Base-by-base conservation (phyloP, 2,113 vertebrate genomes). In the Cervus canadensis region DNA sequence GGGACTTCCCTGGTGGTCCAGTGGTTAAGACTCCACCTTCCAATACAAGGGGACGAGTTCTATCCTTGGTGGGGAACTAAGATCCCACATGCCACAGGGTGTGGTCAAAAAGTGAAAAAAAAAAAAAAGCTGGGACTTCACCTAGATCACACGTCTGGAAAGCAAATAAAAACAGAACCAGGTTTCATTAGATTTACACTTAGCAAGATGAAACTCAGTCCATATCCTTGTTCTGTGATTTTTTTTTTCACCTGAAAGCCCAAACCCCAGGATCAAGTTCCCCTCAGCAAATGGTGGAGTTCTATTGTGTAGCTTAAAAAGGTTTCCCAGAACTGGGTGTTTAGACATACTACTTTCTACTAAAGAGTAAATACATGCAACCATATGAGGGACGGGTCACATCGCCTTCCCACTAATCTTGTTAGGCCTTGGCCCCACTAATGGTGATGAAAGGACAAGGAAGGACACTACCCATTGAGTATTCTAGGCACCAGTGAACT, bases 81-180 rank as follows among this genome's bases (percentile, higher is more conserved):
- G 71, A 43, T 74, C 71, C 36, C 71, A 74, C 11, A 14, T 25
- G 21, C 36, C 21, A 74, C 23, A 25, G 21, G 10, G 5, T 43
- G 21, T 43, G 36, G 23, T 36, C 71, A 74, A 74, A 74, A 74
- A 74, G 21, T n/a, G 1, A 71, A 36, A 67, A 67, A 36, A 64
- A 62, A 56, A 56, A 94, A 40, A 40, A 52, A 36, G 56, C 64
- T 76, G 86, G 40, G 91, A 95, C 86, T 97, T 87, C 89, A 93
- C 64, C 78, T 83, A 97, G 93, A 92, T 95, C 91, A 93, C 43
- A 79, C 19, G 40, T 95, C 88, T 91, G 54, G 57, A 93, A 95
- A 96, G 40, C 74, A 95, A 96, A n/a, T 84, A 45, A 95, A 91
- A 94, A 76, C 67, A 93, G 64, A 96, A 83, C 59, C 71, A 67